Evolutionary conservation across 2,113 vertebrate genomes (phyloP).

Genomic region (Scolopax mira): DNA sequence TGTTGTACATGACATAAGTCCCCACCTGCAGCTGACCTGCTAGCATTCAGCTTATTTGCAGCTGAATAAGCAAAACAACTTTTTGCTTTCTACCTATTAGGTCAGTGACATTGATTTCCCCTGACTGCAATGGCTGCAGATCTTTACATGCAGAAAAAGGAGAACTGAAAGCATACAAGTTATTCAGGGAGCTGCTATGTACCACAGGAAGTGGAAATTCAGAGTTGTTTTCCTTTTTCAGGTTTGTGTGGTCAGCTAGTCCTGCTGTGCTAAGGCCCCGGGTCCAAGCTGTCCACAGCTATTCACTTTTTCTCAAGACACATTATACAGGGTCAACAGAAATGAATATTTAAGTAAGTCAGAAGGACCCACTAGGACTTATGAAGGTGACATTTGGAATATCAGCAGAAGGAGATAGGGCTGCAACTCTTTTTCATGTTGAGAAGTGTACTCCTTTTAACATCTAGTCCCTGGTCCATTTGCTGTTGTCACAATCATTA

Average conservation of each 20-base stretch:
- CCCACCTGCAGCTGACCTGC: not conserved
- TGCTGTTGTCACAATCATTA: slow-evolving; percentile 18
- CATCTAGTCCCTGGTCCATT: not conserved
- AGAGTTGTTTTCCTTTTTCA: not conserved
- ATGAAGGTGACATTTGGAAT: slow-evolving; percentile 15
- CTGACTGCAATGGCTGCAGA: slow-evolving; percentile 12
- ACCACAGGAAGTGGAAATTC: not conserved
- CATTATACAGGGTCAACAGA: not conserved
- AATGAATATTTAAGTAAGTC: slow-evolving; percentile 31
- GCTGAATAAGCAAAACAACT: slow-evolving; percentile 64
- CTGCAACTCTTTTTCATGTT: not conserved
- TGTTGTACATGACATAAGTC: slow-evolving; percentile 43
- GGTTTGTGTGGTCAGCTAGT: not conserved
- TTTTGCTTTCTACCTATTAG: slow-evolving; percentile 57
- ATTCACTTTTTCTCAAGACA: slow-evolving; percentile 20
- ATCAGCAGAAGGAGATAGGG: not conserved
- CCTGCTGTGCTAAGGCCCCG: not conserved
- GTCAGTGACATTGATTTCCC: slow-evolving; percentile 56
- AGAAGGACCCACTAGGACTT: not conserved
- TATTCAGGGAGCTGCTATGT: not conserved
- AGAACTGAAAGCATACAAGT: not conserved
- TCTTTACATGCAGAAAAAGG: not conserved
- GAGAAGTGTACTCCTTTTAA: slow-evolving; percentile 24
- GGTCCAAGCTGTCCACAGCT: not conserved
- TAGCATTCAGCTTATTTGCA: not conserved